Conservation (phyloP, 2,797 vertebrate species). For the Nannoperca australis region DNA sequence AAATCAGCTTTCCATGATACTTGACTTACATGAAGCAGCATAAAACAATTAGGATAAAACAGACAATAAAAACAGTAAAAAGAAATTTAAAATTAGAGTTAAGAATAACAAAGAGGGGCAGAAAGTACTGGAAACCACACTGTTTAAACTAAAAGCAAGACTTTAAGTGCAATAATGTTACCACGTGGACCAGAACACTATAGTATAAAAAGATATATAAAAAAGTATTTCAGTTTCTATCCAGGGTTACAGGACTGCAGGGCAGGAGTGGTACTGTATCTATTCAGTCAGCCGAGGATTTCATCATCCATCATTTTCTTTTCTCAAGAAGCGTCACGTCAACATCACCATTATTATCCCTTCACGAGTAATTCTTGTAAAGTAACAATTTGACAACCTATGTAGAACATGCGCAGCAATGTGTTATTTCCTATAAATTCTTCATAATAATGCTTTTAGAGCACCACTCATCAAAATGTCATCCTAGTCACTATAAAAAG, state of each 20-base stretch:
- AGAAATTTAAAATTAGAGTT: not conserved
- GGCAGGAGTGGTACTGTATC: not conserved
- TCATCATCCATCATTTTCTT: slow-evolving; percentile 36
- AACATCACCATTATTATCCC: slow-evolving; percentile 14
- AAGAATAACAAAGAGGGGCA: not conserved
- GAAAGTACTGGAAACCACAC: not conserved
- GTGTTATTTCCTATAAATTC: not conserved
- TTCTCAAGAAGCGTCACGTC: slow-evolving; percentile 7
- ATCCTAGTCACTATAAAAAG: not conserved
- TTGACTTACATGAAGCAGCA: not conserved
- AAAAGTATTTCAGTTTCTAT: not conserved
- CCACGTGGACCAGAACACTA: not conserved
- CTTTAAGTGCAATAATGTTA: not conserved
- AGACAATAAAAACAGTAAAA: not conserved
- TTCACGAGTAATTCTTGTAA: slow-evolving; percentile 17
- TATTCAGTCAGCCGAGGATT: slow-evolving; percentile 15
- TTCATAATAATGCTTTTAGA: slow-evolving; percentile 17
- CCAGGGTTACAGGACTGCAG: slow-evolving; percentile 1
- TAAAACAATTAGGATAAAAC: not conserved
- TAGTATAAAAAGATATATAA: not conserved
- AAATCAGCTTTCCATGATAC: not conserved
- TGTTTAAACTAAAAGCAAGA: not conserved
- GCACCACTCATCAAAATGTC: slow-evolving; percentile 5
- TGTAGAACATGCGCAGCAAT: not conserved
- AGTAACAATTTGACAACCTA: slow-evolving; percentile 5